Base-by-base conservation (phyloP, 2,888 invertebrate genomes). In the Chrysolina oricalcia region DNA sequence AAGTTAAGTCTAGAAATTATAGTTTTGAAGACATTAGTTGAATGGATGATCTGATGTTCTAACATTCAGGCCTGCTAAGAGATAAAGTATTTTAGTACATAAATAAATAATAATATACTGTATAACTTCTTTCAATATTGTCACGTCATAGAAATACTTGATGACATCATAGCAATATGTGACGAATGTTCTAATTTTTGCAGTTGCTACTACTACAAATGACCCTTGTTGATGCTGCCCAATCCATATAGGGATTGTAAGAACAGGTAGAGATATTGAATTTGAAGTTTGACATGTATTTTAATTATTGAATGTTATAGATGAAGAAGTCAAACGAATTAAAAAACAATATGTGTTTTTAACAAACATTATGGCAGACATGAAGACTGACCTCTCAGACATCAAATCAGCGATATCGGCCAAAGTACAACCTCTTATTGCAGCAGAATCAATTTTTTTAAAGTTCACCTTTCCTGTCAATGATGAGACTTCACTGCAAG, bases 181-280 rank as follows among this genome's bases (percentile, higher is more conserved):
- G 48, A 13, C 13, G 48, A 48, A 48, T 48, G 48, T 48, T 48
- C 6, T 5, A 8, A 40, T 48, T 48, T 48, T 48, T 48, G 4
- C n/a, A n/a, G 13, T 48, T 10, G 48, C 9, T 10, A 48, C 5
- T 48, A 13, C 48, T 48, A 48, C 48, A 10, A 15, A 4, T 48
- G 48, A 48, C 48, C 13, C 48, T 48, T 48, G 48, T 48, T 48
- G 48, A 6, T 48, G 48, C n/a, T 48, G 48, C 48, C 48, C 48
- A 48, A 48, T n/a, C n/a, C n/a, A n/a, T n/a, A n/a, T n/a, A n/a
- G n/a, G n/a, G n/a, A n/a, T n/a, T n/a, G n/a, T n/a, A 48, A 10
- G 13, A 48, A 48, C 48, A 48, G 48, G 48, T 48, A 48, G 48
- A 48, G n/a, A 13, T 48, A 13, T 48, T 48, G 9, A 48, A 48